These are phyloP conservation scores for Willowsia nigromaculata DNA, from an alignment of 2,888 invertebrate species.

Conservation along the genomic window DNA sequence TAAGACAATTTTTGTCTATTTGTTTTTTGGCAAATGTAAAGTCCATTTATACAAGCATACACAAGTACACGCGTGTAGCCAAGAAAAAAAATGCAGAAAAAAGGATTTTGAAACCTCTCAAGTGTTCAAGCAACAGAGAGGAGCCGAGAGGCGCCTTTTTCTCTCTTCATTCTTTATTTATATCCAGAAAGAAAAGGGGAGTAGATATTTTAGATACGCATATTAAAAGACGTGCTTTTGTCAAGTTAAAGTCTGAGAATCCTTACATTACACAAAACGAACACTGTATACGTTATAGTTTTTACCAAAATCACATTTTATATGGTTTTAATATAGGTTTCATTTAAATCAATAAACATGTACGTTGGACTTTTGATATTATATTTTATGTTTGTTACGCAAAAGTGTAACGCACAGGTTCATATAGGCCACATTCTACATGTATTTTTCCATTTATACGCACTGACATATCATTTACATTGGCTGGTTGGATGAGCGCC, in stretches of 20 bases:
- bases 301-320: neutral
- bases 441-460: no score
- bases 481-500: no score
- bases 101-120: constrained; percentile 70
- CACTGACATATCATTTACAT: no score
- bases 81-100: constrained; percentile 42
- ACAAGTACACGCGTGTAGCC: no score
- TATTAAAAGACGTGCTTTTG: neutral
- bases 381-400: no score
- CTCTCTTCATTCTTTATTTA: neutral
- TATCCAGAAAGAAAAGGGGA: neutral
- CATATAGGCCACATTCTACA: no score
- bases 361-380: no score
- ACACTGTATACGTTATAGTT: neutral
- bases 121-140: constrained; percentile 15
- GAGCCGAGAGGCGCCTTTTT: neutral
- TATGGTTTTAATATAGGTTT: neutral
- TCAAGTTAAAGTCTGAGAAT: neutral
- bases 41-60: neutral
- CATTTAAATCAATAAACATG: no score
- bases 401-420: no score
- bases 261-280: neutral
- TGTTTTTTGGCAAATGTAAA: neutral
- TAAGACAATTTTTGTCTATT: no score
- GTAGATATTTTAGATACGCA: neutral